Percentiles rank a stretch among this genome's conserved stretches.
Conservation (phyloP, 2,888 invertebrate genomes). For the Ischnura elegans region DNA sequence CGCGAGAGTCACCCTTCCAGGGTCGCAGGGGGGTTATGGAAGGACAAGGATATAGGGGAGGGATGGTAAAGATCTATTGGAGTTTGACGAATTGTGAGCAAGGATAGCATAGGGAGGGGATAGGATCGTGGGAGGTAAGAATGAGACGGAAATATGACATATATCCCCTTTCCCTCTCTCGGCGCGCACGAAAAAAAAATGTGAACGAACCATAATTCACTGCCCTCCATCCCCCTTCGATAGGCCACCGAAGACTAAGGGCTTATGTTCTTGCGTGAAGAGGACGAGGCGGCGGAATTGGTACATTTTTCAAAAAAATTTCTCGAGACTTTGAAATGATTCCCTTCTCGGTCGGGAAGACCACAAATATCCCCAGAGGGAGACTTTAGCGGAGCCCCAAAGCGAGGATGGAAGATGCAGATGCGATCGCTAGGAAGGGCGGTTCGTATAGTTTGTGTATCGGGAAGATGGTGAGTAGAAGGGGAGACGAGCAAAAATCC, state of each 20-base stretch:
- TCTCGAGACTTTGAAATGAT: constrained; percentile 65
- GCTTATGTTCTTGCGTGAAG: constrained; percentile 65
- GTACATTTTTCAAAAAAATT: constrained; percentile 65
- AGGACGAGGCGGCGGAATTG: constrained; percentile 40
- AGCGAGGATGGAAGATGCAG: neutral
- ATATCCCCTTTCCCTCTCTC: neutral
- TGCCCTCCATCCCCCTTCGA: neutral
- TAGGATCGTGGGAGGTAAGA: neutral
- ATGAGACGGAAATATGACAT: neutral
- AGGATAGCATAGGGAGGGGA: neutral
- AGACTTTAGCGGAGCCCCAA: constrained; percentile 10
- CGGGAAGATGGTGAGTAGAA: neutral
- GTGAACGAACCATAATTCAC: constrained; percentile 64
- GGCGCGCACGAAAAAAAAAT: neutral
- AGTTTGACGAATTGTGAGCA: constrained; percentile 60
- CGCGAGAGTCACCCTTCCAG: neutral
- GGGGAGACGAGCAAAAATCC: neutral
- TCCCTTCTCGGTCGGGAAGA: constrained; percentile 20
- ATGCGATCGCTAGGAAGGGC: neutral
- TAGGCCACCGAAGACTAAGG: constrained; percentile 42
- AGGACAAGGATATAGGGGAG: neutral
- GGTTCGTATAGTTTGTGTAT: neutral
- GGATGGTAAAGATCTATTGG: constrained; percentile 56
- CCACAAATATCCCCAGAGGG: constrained; percentile 54
- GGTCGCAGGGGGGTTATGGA: neutral